Conservation (phyloP, 2,797 vertebrate species). For the Discoglossus pictus region DNA sequence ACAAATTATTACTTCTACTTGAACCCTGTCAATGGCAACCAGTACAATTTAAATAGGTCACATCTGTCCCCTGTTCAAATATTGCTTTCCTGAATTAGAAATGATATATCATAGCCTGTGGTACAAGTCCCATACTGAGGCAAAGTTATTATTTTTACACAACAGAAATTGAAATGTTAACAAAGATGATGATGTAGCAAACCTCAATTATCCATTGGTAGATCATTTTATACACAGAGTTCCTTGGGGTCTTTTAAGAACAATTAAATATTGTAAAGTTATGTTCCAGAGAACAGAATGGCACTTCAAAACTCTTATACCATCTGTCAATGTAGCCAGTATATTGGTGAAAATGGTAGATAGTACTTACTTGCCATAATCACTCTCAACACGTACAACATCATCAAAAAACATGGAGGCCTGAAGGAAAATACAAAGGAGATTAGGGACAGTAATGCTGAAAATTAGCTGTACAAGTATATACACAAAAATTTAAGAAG, state of each 20-base stretch:
- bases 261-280: too few relatives aligned
- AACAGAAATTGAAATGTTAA: too few relatives aligned
- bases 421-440: conserved; percentile 49
- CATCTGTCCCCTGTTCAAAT: background rate
- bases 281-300: too few relatives aligned
- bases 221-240: too few relatives aligned
- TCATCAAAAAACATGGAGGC: conserved; percentile 55
- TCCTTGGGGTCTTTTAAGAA: too few relatives aligned
- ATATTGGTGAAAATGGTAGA: background rate
- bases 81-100: too few relatives aligned
- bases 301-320: background rate
- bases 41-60: background rate
- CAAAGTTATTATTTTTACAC: too few relatives aligned
- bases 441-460: background rate
- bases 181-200: too few relatives aligned
- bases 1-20: background rate
- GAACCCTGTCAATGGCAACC: background rate
- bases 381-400: conserved; percentile 34
- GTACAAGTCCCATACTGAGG: too few relatives aligned
- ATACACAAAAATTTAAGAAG: too few relatives aligned
- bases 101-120: too few relatives aligned
- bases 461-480: background rate
- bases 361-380: conserved; percentile 58
- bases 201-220: too few relatives aligned
- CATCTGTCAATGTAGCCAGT: background rate